A percentile compares a stretch with the other conserved stretches of the same genome.
These are phyloP conservation scores for Linnaemya tessellans DNA, from an alignment of 2,888 invertebrate genomes.

Conservation along the genomic window DNA sequence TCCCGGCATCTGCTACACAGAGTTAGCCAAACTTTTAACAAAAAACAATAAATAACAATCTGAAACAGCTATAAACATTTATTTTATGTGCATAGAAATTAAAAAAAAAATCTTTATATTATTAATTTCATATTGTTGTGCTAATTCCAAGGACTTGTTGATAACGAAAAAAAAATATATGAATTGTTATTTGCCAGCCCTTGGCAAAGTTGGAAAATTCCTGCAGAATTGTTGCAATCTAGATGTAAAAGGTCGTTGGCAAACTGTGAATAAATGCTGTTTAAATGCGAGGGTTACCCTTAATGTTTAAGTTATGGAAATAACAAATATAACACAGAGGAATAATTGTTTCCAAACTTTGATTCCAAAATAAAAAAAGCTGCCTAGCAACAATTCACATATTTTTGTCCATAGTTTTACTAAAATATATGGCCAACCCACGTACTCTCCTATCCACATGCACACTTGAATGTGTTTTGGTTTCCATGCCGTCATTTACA, in stretches of 20 bases:
- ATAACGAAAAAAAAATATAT: not conserved
- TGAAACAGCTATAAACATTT: slow-evolving; percentile 10
- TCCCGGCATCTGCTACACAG: slow-evolving; percentile 1
- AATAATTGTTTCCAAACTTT: too few relatives aligned
- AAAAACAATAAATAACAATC: slow-evolving; percentile 3
- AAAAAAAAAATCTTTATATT: not conserved
- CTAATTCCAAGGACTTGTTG: slow-evolving; percentile 14
- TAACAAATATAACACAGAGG: too few relatives aligned
- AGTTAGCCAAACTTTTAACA: not conserved
- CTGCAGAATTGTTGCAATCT: not conserved
- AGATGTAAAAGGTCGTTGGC: slow-evolving; percentile 12
- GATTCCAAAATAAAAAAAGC: too few relatives aligned
- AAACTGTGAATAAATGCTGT: not conserved
- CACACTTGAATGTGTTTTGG: not conserved
- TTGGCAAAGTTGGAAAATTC: not conserved
- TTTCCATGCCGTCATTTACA: slow-evolving; percentile 7
- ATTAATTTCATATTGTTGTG: slow-evolving; percentile 24
- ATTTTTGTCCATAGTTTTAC: not conserved
- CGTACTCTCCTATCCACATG: not conserved
- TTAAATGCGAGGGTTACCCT: not conserved
- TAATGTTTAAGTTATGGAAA: not conserved
- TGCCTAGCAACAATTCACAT: not conserved
- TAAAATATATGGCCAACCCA: not conserved
- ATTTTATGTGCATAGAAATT: not conserved
- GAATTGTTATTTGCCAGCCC: slow-evolving; percentile 1